Percentiles rank a stretch among this genome's conserved stretches.
Conservation (phyloP, 2,113 vertebrate species). For the zebrafish (Danio rerio) region GRCz12tu NC_133188.1:33440501-33441000, state of each 20-base stretch:
- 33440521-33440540: not conserved
- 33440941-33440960: not conserved
- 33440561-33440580: slow-evolving; percentile 52
- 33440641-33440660: slow-evolving; percentile 63
- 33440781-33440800: not conserved
- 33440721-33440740: slow-evolving; percentile 48
- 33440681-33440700: slow-evolving; percentile 66
- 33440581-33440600: slow-evolving; percentile 63
- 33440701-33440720: slow-evolving; percentile 60
- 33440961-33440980: not conserved
- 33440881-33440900: slow-evolving; percentile 20
- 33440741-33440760: slow-evolving; percentile 42
- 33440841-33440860: slow-evolving; percentile 13
- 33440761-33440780: not conserved
- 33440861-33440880: not conserved
- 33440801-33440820: not conserved
- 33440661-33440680: slow-evolving; percentile 65
- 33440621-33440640: slow-evolving; percentile 68
- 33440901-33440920: not conserved
- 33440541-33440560: slow-evolving; percentile 13
- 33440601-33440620: slow-evolving; percentile 75
- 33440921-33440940: slow-evolving; percentile 18
- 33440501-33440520: slow-evolving; percentile 1
- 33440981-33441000: slow-evolving; percentile 22
- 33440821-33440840: slow-evolving; percentile 17